A percentile compares a stretch with the other conserved stretches of the same genome.
Conservation (phyloP, 2,888 invertebrate species). For the Lithophane leautieri region DNA sequence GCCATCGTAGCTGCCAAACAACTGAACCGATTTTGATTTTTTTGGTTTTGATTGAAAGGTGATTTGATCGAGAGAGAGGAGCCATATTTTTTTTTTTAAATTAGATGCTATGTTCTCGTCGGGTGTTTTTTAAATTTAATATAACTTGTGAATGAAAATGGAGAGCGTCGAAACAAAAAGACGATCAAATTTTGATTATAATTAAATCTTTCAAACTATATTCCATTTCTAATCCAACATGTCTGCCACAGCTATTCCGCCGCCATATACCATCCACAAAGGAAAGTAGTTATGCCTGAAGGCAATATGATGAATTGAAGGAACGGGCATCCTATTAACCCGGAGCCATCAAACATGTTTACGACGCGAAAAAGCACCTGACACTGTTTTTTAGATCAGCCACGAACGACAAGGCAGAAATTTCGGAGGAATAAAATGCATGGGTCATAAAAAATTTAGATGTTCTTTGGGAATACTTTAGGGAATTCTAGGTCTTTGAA, state of each 20-base stretch:
- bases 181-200: background rate
- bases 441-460: conserved; percentile 29
- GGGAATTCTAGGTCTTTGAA: conserved; percentile 8
- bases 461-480: background rate
- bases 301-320: conserved; percentile 56
- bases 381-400: conserved; percentile 51
- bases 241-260: conserved; percentile 24
- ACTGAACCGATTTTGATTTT: no score
- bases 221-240: conserved; percentile 10
- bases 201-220: background rate
- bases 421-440: conserved; percentile 21
- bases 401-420: conserved; percentile 16
- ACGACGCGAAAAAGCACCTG: conserved; percentile 51
- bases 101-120: no score
- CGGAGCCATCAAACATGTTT: conserved; percentile 55
- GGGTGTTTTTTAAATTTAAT: no score
- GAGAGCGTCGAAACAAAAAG: background rate
- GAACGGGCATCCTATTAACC: conserved; percentile 58
- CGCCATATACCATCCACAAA: conserved; percentile 39
- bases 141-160: no score
- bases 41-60: no score
- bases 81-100: no score
- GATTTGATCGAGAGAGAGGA: no score
- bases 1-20: no score
- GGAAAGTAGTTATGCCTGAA: conserved; percentile 36